A percentile compares a stretch with the other conserved stretches of the same genome.
phyloP scores from a whole-genome alignment of 2,888 invertebrate species.

The Phengaris alcon region DNA sequence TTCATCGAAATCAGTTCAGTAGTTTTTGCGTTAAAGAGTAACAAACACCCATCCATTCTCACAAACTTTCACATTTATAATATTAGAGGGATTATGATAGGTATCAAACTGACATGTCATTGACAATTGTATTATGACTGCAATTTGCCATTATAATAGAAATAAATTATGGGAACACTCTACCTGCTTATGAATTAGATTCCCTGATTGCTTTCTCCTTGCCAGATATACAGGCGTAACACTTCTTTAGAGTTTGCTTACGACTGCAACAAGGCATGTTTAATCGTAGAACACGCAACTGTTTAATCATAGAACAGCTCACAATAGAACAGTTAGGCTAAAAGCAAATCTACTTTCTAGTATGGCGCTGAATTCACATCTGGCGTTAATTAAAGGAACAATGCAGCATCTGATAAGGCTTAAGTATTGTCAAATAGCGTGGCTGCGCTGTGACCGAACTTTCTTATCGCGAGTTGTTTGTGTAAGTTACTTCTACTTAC shows the following conservation, averaged over 20 bases:
- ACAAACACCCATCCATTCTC: no score
- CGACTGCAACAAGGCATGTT: background rate
- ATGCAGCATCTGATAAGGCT: constrained; percentile 59
- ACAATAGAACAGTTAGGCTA: constrained; percentile 8
- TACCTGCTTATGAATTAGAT: no score
- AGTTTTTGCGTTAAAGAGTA: no score
- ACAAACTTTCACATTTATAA: no score
- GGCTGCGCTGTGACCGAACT: constrained; percentile 48
- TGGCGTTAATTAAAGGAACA: constrained; percentile 63
- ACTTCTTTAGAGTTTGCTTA: background rate
- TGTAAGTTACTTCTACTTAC: constrained; percentile 51
- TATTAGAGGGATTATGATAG: no score
- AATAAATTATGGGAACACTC: no score
- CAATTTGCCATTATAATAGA: no score
- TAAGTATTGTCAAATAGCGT: constrained; percentile 56
- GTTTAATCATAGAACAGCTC: no score
- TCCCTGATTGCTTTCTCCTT: background rate
- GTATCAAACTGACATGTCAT: no score
- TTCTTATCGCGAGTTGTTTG: constrained; percentile 56
- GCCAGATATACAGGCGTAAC: background rate
- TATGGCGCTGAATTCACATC: constrained; percentile 17
- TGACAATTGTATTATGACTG: no score
- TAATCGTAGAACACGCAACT: no score
- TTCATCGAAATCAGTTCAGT: no score
- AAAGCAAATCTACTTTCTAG: constrained; percentile 18